Percentiles rank a stretch among this genome's conserved stretches.
Conservation (phyloP, 1,140 invertebrate species). For the Myzus persicae region DNA sequence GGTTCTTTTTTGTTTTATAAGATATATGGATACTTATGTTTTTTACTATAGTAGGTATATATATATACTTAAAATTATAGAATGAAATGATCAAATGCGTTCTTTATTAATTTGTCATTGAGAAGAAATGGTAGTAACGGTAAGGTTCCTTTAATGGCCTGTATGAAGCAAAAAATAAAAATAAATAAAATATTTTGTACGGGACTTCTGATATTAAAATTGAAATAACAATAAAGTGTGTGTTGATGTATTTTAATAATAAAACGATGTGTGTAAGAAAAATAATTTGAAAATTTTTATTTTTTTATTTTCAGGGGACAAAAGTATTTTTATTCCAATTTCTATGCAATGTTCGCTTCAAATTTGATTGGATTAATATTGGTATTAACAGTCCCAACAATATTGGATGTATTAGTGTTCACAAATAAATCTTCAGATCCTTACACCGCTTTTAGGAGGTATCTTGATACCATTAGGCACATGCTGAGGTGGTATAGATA, state of each 20-base stretch:
- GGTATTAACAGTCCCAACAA: conserved; percentile 71
- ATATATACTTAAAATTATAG: too few species aligned
- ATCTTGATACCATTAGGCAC: conserved; percentile 76
- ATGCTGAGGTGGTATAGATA: conserved; percentile 77
- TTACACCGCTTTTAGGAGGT: conserved; percentile 76
- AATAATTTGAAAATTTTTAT: neutral
- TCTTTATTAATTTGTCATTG: too few species aligned
- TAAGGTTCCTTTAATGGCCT: too few species aligned
- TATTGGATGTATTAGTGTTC: conserved; percentile 72
- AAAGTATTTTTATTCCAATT: conserved; percentile 70
- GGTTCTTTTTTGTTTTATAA: too few species aligned
- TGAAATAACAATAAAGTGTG: neutral
- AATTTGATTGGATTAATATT: conserved; percentile 72
- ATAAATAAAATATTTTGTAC: neutral
- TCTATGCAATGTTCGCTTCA: conserved; percentile 69
- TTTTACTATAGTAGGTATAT: too few species aligned
- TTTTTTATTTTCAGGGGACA: conserved; percentile 68
- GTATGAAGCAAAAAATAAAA: too few species aligned
- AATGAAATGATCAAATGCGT: too few species aligned
- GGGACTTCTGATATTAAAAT: neutral
- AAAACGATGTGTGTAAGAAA: neutral
- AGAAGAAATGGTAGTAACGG: too few species aligned
- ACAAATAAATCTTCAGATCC: conserved; percentile 72
- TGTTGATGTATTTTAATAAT: neutral
- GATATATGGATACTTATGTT: too few species aligned